Evolutionary conservation across 2,888 invertebrate genomes (phyloP), one percentile per base, ranked within the genome.

Genomic region (Linyphia triangularis): DNA sequence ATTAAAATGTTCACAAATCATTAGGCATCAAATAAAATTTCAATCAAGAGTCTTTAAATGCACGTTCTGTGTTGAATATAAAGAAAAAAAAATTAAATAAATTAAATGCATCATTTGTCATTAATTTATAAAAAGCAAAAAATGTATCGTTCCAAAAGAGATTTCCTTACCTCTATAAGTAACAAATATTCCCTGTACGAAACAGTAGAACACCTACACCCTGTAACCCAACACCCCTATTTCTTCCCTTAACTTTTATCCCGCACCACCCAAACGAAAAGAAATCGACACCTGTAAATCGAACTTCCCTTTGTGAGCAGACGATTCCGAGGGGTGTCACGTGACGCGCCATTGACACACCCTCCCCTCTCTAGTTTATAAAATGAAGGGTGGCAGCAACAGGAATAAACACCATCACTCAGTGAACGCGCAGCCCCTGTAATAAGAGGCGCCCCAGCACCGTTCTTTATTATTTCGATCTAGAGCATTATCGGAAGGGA

Each of bases 381-480:
- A 63, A 63, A 59, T 63, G 43, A 24, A 24, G 65, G 10, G 51
- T 26, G 33, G 79, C 67, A 59, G 70, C 59, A 75, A 79, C 63
- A 72, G 30, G 30, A 79, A 78, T 69, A 30, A 77, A 82, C 73
- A 65, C 72, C 69, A 69, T 77, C 81, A 70, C 77, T 70, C 70
- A 81, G 82, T 28, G 57, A 57, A 33, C 10, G 33, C 10, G n/a
- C 37, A 33, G 73, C 75, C 10, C 26, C 16, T 26, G 84, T 65
- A 59, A 77, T 67, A 30, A 24, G 77, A 77, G n/a, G 57, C 57
- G 26, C 40, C 70, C 63, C 22, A 13, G 61, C 40, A 26, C 73
- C n/a, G 30, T 77, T 85, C 75, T 77, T 69, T 77, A 85, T 85
- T 85, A 85, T 85, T 82, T 82, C 28, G 30, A 40, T n/a, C n/a